A percentile compares a stretch with the other conserved stretches of the same genome.
Conservation (phyloP, 2,113 vertebrate genomes). For the Callorhinus ursinus region DNA sequence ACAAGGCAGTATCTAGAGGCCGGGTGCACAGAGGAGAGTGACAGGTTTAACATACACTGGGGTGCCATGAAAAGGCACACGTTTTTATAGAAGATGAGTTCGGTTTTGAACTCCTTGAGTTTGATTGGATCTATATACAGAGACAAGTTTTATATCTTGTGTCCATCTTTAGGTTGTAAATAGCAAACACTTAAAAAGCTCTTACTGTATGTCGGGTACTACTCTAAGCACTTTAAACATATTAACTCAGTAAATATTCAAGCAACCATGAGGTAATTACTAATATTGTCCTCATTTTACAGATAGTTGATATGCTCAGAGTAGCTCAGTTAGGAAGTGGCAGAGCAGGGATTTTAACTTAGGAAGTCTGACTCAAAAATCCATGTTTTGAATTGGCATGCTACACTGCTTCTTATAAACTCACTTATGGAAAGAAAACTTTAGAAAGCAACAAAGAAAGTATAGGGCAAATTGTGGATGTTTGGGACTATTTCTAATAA, state of each 20-base stretch:
- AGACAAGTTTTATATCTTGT: background rate
- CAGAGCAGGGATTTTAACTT: background rate
- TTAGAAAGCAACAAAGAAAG: background rate
- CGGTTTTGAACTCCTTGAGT: conserved; percentile 14
- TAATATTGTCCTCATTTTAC: background rate
- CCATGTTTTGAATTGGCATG: background rate
- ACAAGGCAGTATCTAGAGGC: background rate
- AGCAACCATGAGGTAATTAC: conserved; percentile 18
- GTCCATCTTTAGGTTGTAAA: conserved; percentile 7
- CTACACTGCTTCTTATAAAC: background rate
- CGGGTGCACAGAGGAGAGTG: background rate
- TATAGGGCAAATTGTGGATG: background rate
- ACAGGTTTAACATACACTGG: background rate
- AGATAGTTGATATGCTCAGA: background rate
- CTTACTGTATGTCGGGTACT: background rate
- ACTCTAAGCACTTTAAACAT: conserved; percentile 43
- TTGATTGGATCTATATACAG: background rate
- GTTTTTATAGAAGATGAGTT: background rate
- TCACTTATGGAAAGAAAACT: background rate
- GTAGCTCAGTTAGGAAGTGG: background rate
- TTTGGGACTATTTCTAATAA: background rate
- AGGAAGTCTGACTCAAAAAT: conserved; percentile 15
- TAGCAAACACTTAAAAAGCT: conserved; percentile 39
- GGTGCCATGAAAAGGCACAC: background rate
- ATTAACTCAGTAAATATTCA: conserved; percentile 50